Base-by-base conservation (phyloP, 2,888 invertebrate genomes). In the Nephrotoma appendiculata region DNA sequence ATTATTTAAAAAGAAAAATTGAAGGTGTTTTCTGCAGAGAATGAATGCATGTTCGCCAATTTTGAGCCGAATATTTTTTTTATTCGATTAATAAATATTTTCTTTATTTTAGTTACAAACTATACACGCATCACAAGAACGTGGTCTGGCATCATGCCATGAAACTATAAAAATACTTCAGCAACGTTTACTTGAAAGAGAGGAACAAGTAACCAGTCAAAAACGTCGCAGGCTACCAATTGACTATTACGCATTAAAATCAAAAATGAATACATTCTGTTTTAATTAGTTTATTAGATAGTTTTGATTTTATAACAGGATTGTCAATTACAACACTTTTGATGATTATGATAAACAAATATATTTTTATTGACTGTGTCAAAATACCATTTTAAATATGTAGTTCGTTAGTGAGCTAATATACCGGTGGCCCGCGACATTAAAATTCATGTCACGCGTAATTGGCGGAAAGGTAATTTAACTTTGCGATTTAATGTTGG, bases 61-160 rank as follows among this genome's bases (percentile, higher is more conserved):
- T 2, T 44, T 12, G 15, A n/a, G 19, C n/a, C 2, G 15, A 15
- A 57, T 31, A 57, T 15, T 57, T 5, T n/a, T 71, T 7, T 31
- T 71, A 31, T 85, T 42, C 15, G 19, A 83, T 83, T 86, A 86
- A 86, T 86, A 0, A 52, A 83, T 86, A n/a, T 85, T 52, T 41
- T 71, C 41, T 87, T 86, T 87, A 90, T 91, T 93, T 86, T 92
- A 96, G 95, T 92, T 96, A 57, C 96, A 95, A 91, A 95, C 95
- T 7, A 93, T 95, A 5, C 95, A 95, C 92, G 92, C 94, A 88
- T 94, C 95, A 3, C 95, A 95, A 89, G 95, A 95, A 90, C 93
- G 95, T 88, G 96, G 96, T 90, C 90, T 96, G 86, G 89, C 91
- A 48, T 90, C 90, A n/a, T 91, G 90, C 88, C 91, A 92, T 87